Base-by-base conservation (phyloP, 1,140 invertebrate genomes). In the Drosophila orena region DNA sequence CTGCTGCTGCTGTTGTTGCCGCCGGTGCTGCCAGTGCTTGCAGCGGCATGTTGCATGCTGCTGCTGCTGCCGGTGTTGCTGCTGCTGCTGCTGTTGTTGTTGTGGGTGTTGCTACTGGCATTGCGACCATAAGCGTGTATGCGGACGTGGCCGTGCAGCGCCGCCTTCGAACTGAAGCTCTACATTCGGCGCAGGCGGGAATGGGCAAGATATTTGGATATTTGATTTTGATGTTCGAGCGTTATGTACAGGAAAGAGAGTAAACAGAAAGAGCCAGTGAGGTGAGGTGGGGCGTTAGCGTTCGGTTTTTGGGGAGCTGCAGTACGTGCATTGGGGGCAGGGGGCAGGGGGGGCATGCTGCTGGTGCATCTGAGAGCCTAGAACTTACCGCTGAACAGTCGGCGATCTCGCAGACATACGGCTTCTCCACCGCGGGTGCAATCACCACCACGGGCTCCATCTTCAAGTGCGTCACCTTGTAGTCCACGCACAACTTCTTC, bases 401-500 rank as follows among this genome's bases (percentile, higher is more conserved):
- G 61, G 94, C 93, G 81, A 94, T 94, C 93, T 95, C 95, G 93
- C 95, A 96, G 8, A 94, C 92, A 92, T 94, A 94, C n/a, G 93
- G 89, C 50, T 93, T 93, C 44, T 94, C 93, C 54, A 76, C 65
- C 4, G 53, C 34, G 6, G 81, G 73, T 4, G 71, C 64, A 17
- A 53, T 73, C 2, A 65, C 73, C 4, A 62, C 52, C 44, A 80
- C 85, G 6, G 84, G 80, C 44, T 89, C 84, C 76, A 84, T 81
- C 57, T 91, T 92, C 12, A 92, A 44, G 53, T 92, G 90, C 8
- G 91, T 88, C 4, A 91, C 89, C 75, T 95, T 95, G 42, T 89
- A 89, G 91, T 98, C 97, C 56, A 96, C 95, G 78, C 97, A 98
- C 14, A 98, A 95, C 93, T 98, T 98, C 93, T 99, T 99, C 98